Evolutionary conservation across 2,888 invertebrate species (phyloP).

Genomic region (Sepiola atlantica): DNA sequence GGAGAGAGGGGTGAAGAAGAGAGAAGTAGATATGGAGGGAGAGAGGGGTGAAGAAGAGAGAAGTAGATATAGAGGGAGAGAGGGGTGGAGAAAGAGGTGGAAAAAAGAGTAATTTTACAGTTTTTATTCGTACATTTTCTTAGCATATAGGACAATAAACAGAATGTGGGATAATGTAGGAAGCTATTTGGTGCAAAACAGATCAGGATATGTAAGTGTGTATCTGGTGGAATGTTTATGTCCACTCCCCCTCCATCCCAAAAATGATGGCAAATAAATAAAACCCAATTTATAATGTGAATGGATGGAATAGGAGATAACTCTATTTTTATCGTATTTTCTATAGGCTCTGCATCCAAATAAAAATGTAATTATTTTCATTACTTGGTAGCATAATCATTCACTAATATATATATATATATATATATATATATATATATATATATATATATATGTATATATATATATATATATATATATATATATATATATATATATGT

Average conservation of each 20-base stretch:
- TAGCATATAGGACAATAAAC: conserved; percentile 20
- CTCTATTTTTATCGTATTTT: not conserved
- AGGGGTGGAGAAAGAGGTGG: too few relatives aligned
- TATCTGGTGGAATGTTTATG: not conserved
- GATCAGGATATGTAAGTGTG: conserved; percentile 12
- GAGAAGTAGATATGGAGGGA: too few relatives aligned
- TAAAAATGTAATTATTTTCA: conserved; percentile 14
- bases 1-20: not conserved
- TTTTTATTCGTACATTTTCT: conserved; percentile 24
- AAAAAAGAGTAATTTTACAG: not conserved
- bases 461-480: conserved; percentile 32
- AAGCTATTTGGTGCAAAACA: conserved; percentile 32
- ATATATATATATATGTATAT: conserved; percentile 4
- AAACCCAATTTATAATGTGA: not conserved
- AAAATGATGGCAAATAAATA: not conserved
- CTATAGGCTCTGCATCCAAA: conserved; percentile 8
- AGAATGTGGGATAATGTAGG: not conserved
- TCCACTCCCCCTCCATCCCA: not conserved
- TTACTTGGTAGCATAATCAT: not conserved
- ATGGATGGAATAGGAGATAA: not conserved
- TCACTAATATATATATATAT: not conserved
- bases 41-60: too few relatives aligned
- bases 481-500: not conserved
- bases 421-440: conserved; percentile 22
- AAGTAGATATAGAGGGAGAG: not conserved